Evolutionary conservation across 2,888 invertebrate species (phyloP), one percentile per base, ranked within the genome.

Genomic region (Malachius bipustulatus): DNA sequence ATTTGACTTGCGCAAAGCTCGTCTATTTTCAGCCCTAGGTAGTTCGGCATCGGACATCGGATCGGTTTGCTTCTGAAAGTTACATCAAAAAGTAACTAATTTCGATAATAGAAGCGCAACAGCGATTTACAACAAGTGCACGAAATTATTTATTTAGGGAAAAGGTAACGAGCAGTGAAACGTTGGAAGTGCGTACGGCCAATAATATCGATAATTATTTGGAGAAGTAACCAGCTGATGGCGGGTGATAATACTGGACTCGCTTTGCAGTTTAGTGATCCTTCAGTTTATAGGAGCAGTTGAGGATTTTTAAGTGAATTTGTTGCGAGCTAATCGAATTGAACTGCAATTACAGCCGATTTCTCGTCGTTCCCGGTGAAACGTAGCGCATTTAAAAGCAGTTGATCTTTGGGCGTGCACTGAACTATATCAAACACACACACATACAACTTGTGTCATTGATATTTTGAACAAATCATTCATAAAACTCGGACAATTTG

Each of bases 11-110:
- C 24, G 24, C 24, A n/a, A 47, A 68, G 70, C 71, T 72, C 72
- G 71, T 73, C 73, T 73, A 73, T 73, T 73, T 73, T 74, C 75
- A 74, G 74, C 73, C 67, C 65, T 69, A 73, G 72, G 74, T 73
- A 74, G 73, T 74, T 73, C 71, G 71, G 71, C 72, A 74, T 73
- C 71, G 71, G 71, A 72, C 71, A 60, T 64, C 64, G 65, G 69
- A 49, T 56, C 57, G 57, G 66, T 67, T 67, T 70, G 71, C 69
- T 71, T 70, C 71, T 69, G 64, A 71, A 69, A 69, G 70, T 70
- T 70, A 68, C 65, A 66, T 67, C 65, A 64, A 66, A 60, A 57
- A 65, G 64, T 19, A 8, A 19, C 6, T 19, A 19, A 8, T 19
- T n/a, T 19, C 24, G 24, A 19, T 19, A 19, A 8, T 19, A 19